These are phyloP conservation scores for Himantopus leucocephalus DNA, from an alignment of 2,113 vertebrate genomes.

Conservation along the genomic window DNA sequence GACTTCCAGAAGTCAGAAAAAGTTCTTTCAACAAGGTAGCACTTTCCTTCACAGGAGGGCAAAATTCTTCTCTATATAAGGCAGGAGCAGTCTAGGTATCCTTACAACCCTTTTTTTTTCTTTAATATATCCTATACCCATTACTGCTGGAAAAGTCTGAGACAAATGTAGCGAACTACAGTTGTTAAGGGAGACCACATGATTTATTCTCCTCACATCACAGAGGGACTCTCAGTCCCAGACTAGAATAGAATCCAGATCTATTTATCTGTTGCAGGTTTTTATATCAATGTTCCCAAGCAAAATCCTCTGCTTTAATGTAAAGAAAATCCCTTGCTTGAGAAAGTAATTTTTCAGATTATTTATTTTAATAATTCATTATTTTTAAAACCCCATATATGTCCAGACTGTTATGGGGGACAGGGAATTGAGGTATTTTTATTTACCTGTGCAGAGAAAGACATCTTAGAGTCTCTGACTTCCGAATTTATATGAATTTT, in stretches of 20 bases:
- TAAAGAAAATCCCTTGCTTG: not conserved
- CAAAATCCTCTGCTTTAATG: not conserved
- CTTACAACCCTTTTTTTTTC: not conserved
- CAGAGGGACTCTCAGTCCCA: not conserved
- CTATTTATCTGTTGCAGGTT: not conserved
- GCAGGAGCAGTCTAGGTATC: not conserved
- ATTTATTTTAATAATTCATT: not conserved
- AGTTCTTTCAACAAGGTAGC: conserved; percentile 7
- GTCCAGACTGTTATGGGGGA: not conserved
- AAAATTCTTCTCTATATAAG: not conserved
- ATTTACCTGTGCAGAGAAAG: not conserved
- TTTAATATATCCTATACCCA: not conserved
- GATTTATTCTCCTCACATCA: not conserved
- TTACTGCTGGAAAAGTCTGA: not conserved
- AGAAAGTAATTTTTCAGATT: not conserved
- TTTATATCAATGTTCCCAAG: not conserved
- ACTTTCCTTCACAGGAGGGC: not conserved
- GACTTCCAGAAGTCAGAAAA: conserved; percentile 20
- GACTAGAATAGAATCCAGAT: not conserved
- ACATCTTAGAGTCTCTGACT: not conserved
- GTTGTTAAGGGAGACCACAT: not conserved
- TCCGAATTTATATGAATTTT: not conserved
- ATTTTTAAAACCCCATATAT: not conserved
- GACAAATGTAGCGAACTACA: not conserved
- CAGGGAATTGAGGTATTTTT: not conserved